A percentile compares a stretch with the other conserved stretches of the same genome.
These are phyloP conservation scores for Andrena flavipes DNA, from an alignment of 2,888 invertebrate species.

Conservation along the genomic window DNA sequence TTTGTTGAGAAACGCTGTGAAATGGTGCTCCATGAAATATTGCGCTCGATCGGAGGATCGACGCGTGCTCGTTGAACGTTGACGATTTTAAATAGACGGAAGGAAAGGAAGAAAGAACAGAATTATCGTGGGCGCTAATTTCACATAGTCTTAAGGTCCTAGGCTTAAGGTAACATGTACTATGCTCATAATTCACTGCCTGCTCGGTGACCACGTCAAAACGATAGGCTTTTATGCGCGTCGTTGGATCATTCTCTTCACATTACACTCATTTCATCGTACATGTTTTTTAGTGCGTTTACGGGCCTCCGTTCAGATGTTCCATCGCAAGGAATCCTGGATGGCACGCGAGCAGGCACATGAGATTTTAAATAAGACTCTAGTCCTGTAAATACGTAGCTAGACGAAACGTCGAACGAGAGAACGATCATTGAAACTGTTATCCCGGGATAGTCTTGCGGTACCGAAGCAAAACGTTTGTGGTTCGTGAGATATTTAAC, in stretches of 20 bases:
- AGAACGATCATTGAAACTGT: slow-evolving; percentile 29
- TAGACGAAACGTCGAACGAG: slow-evolving; percentile 45
- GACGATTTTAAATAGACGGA: slow-evolving; percentile 14
- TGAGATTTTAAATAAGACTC: slow-evolving; percentile 68
- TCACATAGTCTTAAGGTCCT: slow-evolving; percentile 59
- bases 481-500: slow-evolving; percentile 9
- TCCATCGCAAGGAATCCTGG: not conserved
- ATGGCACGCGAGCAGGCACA: slow-evolving; percentile 50
- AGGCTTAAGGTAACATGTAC: slow-evolving; percentile 54
- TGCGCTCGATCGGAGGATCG: slow-evolving; percentile 27
- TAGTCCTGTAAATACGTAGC: slow-evolving; percentile 79
- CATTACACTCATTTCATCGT: not conserved
- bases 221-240: not conserved
- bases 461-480: slow-evolving; percentile 38
- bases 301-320: not conserved
- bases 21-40: slow-evolving; percentile 51
- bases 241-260: not conserved
- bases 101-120: not conserved
- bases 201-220: slow-evolving; percentile 51
- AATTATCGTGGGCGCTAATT: slow-evolving; percentile 61
- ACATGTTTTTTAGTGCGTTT: not conserved
- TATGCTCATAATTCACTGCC: slow-evolving; percentile 63
- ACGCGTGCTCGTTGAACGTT: slow-evolving; percentile 1
- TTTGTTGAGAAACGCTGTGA: slow-evolving; percentile 11
- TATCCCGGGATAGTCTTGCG: slow-evolving; percentile 6